Percentiles rank a stretch among this genome's conserved stretches.
Conservation (phyloP, 2,888 invertebrate genomes). For the Dicranocentrus wangi region DNA sequence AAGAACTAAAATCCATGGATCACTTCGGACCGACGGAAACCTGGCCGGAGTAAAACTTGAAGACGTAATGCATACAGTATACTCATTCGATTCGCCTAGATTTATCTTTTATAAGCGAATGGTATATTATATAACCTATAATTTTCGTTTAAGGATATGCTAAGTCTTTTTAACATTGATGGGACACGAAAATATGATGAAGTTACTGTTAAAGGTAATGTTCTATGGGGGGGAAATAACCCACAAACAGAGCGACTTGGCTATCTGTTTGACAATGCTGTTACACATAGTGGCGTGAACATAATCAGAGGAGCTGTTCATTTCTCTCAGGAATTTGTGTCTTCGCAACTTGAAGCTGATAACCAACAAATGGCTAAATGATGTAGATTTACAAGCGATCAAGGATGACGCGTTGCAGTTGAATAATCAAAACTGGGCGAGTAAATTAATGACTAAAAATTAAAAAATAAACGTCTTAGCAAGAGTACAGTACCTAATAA, state of each 20-base stretch:
- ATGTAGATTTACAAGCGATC: conserved; percentile 62
- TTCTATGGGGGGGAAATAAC: conserved; percentile 51
- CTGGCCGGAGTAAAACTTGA: conserved; percentile 42
- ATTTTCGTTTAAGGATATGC: not conserved
- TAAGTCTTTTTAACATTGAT: not conserved
- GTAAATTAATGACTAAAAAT: no score
- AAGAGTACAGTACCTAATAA: no score
- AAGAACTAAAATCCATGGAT: conserved; percentile 10
- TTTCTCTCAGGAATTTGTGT: conserved; percentile 54
- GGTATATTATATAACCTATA: no score
- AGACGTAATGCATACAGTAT: no score
- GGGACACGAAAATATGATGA: conserved; percentile 14
- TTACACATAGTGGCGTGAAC: conserved; percentile 47
- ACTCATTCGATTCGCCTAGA: no score
- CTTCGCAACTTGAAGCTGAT: conserved; percentile 5
- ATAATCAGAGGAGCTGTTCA: conserved; percentile 51
- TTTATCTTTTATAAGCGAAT: no score
- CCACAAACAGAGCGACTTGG: conserved; percentile 40
- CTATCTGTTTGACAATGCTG: conserved; percentile 60
- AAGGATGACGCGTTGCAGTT: conserved; percentile 53
- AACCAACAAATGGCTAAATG: conserved; percentile 58
- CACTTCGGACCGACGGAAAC: conserved; percentile 1
- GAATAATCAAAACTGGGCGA: conserved; percentile 5
- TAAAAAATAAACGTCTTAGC: no score
- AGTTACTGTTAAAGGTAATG: conserved; percentile 55